Evolutionary conservation across 2,797 vertebrate genomes (phyloP).

Genomic region (Squalus acanthias): DNA sequence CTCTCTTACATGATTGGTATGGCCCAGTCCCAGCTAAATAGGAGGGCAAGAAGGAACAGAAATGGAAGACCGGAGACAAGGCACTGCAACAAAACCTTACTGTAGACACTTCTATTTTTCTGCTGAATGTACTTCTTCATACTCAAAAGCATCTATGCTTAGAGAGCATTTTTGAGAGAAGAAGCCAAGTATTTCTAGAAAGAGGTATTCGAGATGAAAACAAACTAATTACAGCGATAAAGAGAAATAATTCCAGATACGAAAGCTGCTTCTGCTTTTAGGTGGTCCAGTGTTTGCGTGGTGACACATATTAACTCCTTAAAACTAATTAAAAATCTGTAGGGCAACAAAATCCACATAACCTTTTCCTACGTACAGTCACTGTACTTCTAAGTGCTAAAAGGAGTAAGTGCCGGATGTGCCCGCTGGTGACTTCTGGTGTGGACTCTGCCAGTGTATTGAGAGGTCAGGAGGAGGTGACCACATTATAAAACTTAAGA

Average conservation of each 20-base stretch:
- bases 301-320: not conserved
- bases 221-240: not conserved
- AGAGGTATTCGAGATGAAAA: not conserved
- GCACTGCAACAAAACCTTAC: not conserved
- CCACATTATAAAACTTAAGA: not conserved
- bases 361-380: not conserved
- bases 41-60: slow-evolving; percentile 18
- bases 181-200: not conserved
- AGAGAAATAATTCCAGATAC: no score
- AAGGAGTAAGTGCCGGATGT: not conserved
- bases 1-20: slow-evolving; percentile 71
- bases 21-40: slow-evolving; percentile 66
- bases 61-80: not conserved
- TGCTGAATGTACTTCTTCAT: not conserved
- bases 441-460: not conserved
- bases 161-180: not conserved
- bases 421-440: not conserved
- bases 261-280: not conserved
- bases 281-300: not conserved
- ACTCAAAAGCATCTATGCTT: not conserved
- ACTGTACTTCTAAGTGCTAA: not conserved
- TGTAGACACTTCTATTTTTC: not conserved
- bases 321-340: not conserved
- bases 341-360: not conserved
- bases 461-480: not conserved